Evolutionary conservation across 2,888 invertebrate genomes (phyloP), one percentile per base, ranked within the genome.

Genomic region (Xanthorhoe spadicearia): DNA sequence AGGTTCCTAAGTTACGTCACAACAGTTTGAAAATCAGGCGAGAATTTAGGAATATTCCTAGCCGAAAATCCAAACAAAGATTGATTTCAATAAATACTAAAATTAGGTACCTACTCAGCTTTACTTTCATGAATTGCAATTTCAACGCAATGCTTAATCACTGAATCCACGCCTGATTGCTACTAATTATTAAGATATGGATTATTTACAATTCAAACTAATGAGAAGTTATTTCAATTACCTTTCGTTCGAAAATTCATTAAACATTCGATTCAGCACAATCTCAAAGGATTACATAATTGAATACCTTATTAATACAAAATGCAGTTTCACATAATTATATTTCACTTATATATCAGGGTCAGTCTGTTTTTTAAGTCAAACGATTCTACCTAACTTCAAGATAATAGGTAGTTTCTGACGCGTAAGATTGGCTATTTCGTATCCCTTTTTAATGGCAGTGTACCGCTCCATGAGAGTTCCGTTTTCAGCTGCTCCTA

Each of bases 171-270:
- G 61, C 43, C 52, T 55, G 53, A 65, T 60, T 54, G 18, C 65
- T 63, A 65, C 70, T 70, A 69, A 73, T 18, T 23, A 49, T 19
- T 70, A 74, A 64, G 72, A 72, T 74, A 74, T 74, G 69, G 61
- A 70, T 72, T 72, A 74, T 73, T 70, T 73, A 73, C 73, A 73
- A 43, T 67, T 50, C 53, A 57, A 62, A 48, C 58, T 49, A 57
- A 49, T 55, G 4, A 54, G 35, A 58, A 58, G 18, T 58, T 17
- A 55, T 64, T 56, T 61, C 15, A 32, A 55, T 32, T 66, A 65
- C 51, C 35, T 65, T 43, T 43, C 13, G 13, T 43, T 43, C 38
- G 13, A 48, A 48, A 48, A 48, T 48, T 48, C 15, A 38, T 13
- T 43, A 43, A 48, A 61, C 63, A 46, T 56, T 6, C 61, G 55